Percentiles rank a stretch among this genome's conserved stretches.
phyloP scores from a whole-genome alignment of 23 tunicate genomes.

The Halocynthia aurantium region DNA sequence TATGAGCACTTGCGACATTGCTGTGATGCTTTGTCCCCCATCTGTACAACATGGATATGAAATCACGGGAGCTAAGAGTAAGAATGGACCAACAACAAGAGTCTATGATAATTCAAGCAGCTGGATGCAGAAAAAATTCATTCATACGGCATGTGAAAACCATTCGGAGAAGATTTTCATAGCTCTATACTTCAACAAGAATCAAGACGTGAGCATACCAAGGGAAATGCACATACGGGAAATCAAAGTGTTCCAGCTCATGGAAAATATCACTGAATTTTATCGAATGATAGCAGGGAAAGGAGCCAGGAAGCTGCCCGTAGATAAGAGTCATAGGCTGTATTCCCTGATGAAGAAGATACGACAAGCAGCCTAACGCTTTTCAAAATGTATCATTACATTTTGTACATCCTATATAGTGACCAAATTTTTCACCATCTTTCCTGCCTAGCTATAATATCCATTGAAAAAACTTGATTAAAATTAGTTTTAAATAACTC shows the following conservation, averaged over 20 bases:
- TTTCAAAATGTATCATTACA: no score
- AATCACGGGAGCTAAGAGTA: no score
- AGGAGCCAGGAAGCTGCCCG: background rate
- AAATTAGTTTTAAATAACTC: no score
- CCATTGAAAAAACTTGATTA: no score
- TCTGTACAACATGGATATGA: background rate
- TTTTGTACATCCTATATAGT: no score
- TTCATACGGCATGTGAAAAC: background rate
- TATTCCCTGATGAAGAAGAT: background rate
- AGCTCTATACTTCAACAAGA: background rate
- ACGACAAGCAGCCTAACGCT: no score
- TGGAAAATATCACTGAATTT: background rate
- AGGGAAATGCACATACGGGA: background rate
- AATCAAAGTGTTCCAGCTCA: background rate
- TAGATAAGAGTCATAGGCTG: background rate
- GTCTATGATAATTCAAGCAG: background rate
- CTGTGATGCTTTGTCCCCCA: slow-evolving; percentile 6
- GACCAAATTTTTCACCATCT: no score
- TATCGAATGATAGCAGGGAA: background rate
- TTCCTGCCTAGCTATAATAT: no score
- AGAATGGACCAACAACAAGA: no score
- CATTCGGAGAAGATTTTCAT: background rate
- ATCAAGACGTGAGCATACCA: background rate
- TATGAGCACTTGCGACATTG: background rate
- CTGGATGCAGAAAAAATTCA: slow-evolving; percentile 1